Conservation (phyloP, 2,888 invertebrate genomes). For the Morinoia aosen region DNA sequence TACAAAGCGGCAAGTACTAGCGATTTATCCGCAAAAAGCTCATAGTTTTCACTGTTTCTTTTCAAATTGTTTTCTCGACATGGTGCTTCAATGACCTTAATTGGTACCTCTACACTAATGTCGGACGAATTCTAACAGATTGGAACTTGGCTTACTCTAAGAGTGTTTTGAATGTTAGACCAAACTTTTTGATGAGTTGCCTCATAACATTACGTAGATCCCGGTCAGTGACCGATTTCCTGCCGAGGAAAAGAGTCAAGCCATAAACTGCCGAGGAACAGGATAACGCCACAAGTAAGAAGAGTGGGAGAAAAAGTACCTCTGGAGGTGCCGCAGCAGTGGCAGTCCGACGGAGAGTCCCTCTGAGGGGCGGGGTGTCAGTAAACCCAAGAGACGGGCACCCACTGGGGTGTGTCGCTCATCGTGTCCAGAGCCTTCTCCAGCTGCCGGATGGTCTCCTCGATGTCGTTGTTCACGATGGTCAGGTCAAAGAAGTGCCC, state of each 20-base stretch:
- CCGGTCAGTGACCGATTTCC: too few relatives aligned
- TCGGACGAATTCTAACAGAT: background rate
- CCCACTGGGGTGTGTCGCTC: conserved; percentile 94
- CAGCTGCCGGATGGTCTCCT: conserved; percentile 94
- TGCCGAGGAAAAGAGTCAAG: too few relatives aligned
- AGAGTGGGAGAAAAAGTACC: background rate
- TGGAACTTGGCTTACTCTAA: too few relatives aligned
- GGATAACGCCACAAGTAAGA: too few relatives aligned
- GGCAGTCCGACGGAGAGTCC: conserved; percentile 67
- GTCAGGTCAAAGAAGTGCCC: conserved; percentile 98
- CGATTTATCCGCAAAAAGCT: background rate
- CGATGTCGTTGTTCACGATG: conserved; percentile 99
- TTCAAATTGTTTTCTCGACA: background rate
- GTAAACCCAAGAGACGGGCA: conserved; percentile 98
- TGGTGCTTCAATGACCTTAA: background rate
- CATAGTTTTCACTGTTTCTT: background rate
- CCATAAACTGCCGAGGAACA: too few relatives aligned
- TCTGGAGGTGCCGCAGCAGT: conserved; percentile 67
- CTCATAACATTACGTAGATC: too few relatives aligned
- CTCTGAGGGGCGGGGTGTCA: conserved; percentile 74
- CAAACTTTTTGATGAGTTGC: too few relatives aligned
- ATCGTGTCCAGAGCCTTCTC: conserved; percentile 92
- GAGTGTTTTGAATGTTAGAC: too few relatives aligned
- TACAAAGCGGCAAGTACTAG: background rate
- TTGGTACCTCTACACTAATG: background rate